Base-by-base conservation (phyloP, 2,888 invertebrate species). In the Epirrita christyi region DNA sequence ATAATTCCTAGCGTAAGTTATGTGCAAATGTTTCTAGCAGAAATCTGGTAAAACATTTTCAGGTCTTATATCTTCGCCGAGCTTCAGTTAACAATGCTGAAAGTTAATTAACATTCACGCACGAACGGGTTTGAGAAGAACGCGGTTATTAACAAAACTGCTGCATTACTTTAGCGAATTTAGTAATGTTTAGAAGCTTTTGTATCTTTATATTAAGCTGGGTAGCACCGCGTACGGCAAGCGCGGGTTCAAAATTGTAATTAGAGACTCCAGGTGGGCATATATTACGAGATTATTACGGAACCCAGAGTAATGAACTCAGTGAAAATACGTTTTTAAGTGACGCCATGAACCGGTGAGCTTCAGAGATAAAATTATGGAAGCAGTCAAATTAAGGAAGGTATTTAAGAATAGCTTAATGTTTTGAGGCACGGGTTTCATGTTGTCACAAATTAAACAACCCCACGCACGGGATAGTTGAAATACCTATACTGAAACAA, bases 211-310 rank as follows among this genome's bases (percentile, higher is more conserved):
- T 3, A 21, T 50, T 50, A 62, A 60, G 61, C 49, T 55, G 57
- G 55, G 53, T 61, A 60, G 54, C 51, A 45, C 55, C 58, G 61
- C 53, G 66, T 63, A 53, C 61, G 66, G 21, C 11, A 29, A 75
- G 73, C 67, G 70, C 64, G 63, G 71, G 6, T 73, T 72, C 73
- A 53, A 52, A 42, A 43, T 55, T 44, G 67, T 81, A 84, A 81
- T 80, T 79, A 80, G 73, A 71, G 66, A 9, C 63, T 74, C 69
- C 75, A 76, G 76, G 72, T 75, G 70, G 62, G 65, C 67, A 65
- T 66, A 72, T 75, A 76, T 80, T 76, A 80, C 68, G 63, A 73
- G 73, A 75, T 80, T 76, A 77, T 72, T 70, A 63, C 53, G 61
- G 64, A 67, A 67, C 53, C 60, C 55, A 56, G 64, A 77, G 42